Conservation (phyloP, 2,797 vertebrate species). For the Spinibarbus caldwelli region DNA sequence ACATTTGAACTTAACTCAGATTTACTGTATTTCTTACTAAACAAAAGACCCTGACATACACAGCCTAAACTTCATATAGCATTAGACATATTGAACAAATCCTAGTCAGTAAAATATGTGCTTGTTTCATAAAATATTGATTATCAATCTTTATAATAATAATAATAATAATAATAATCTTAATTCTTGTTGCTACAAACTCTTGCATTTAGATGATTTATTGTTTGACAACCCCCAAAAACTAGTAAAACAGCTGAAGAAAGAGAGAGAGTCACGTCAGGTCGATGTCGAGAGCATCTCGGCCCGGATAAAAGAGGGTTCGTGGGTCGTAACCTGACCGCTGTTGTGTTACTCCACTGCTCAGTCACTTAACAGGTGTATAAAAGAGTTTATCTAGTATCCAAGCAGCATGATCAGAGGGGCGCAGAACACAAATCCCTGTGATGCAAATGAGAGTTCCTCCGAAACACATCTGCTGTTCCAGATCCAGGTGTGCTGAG, state of each 20-base stretch:
- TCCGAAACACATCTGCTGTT: conserved; percentile 19
- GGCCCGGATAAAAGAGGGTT: neutral
- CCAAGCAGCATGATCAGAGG: conserved; percentile 53
- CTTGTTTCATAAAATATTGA: conserved; percentile 77
- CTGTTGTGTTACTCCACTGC: conserved; percentile 34
- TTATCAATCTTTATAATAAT: conserved; percentile 62
- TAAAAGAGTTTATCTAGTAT: conserved; percentile 48
- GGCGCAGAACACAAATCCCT: too few relatives aligned
- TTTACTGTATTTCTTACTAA: conserved; percentile 67
- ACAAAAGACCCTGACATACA: conserved; percentile 68
- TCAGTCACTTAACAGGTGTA: conserved; percentile 52
- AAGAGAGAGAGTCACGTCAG: conserved; percentile 50
- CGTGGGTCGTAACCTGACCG: conserved; percentile 25
- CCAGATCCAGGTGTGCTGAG: neutral
- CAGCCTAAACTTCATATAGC: conserved; percentile 70
- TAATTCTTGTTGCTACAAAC: conserved; percentile 74
- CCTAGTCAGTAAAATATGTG: conserved; percentile 79
- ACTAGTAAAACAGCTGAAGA: conserved; percentile 42
- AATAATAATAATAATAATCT: conserved; percentile 60
- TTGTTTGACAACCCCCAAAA: conserved; percentile 38
- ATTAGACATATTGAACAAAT: conserved; percentile 71
- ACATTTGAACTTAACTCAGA: conserved; percentile 45
- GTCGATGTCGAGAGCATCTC: neutral
- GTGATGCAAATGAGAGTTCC: conserved; percentile 32
- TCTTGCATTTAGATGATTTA: conserved; percentile 63